These are phyloP conservation scores for Deroplatys truncata DNA, from an alignment of 2,888 invertebrate genomes.

Conservation along the genomic window DNA sequence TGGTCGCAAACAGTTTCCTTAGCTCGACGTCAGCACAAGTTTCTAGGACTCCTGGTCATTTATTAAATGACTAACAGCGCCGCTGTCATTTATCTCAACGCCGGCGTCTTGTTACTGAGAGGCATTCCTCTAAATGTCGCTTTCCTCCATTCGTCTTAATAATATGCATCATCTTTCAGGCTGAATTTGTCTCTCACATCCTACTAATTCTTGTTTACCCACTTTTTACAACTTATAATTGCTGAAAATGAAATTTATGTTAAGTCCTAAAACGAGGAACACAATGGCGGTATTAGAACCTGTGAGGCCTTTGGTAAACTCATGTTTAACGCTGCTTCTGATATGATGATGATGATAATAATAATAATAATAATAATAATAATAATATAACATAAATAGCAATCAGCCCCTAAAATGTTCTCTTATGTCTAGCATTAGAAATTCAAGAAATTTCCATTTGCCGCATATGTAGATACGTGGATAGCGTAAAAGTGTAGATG, in stretches of 20 bases:
- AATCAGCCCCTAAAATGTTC: no score
- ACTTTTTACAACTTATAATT: not conserved
- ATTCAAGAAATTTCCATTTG: no score
- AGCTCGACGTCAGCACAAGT: not conserved
- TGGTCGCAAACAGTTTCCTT: not conserved
- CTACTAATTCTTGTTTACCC: not conserved
- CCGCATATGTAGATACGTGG: no score
- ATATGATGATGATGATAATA: no score
- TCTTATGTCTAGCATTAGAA: no score
- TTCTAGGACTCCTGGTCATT: not conserved
- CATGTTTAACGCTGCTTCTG: no score
- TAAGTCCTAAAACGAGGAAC: not conserved
- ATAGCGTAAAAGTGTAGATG: no score
- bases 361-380: no score
- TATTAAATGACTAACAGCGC: not conserved
- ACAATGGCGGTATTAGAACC: no score
- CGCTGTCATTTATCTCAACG: not conserved
- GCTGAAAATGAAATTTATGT: not conserved
- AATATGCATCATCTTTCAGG: not conserved
- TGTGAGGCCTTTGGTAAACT: no score
- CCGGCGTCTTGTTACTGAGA: no score
- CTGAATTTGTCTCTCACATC: not conserved
- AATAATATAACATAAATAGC: no score
- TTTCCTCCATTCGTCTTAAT: not conserved
- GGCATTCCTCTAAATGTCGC: not conserved